Conservation (phyloP, 2,888 invertebrate genomes). For the Uloborus plumipes region DNA sequence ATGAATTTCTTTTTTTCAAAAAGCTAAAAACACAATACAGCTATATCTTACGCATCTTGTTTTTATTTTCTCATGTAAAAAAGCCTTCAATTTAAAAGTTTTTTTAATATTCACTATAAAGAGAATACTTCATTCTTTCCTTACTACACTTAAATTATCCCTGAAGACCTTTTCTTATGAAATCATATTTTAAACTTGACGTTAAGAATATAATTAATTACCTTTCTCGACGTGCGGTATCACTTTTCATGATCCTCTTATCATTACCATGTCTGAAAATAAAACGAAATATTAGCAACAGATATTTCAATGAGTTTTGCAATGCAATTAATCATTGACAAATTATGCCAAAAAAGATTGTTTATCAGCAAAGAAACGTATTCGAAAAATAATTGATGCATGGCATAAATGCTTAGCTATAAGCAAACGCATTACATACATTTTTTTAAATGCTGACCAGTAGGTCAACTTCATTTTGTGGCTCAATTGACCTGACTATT, state of each 20-base stretch:
- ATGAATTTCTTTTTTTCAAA: too few species aligned
- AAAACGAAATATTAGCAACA: constrained; percentile 8
- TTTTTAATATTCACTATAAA: too few species aligned
- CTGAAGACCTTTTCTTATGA: too few species aligned
- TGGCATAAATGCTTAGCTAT: too few species aligned
- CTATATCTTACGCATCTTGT: too few species aligned
- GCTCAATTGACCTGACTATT: constrained; percentile 37
- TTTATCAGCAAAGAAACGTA: neutral
- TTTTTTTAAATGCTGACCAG: neutral
- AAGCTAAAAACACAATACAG: too few species aligned
- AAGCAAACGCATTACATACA: too few species aligned
- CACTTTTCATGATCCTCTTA: constrained; percentile 43
- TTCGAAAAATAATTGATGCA: too few species aligned
- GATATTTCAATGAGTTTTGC: neutral
- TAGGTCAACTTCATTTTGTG: constrained; percentile 54
- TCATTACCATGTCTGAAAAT: constrained; percentile 42
- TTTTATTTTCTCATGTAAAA: too few species aligned
- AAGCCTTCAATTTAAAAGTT: too few species aligned
- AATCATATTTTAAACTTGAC: neutral
- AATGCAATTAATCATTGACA: neutral
- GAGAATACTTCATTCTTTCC: too few species aligned
- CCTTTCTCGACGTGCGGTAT: constrained; percentile 35
- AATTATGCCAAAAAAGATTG: neutral
- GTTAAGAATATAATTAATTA: constrained; percentile 7
- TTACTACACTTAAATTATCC: too few species aligned